A percentile compares a stretch with the other conserved stretches of the same genome.
These are phyloP conservation scores for Malurus leucopterus DNA, from an alignment of 2,797 vertebrate species.

Conservation along the genomic window DNA sequence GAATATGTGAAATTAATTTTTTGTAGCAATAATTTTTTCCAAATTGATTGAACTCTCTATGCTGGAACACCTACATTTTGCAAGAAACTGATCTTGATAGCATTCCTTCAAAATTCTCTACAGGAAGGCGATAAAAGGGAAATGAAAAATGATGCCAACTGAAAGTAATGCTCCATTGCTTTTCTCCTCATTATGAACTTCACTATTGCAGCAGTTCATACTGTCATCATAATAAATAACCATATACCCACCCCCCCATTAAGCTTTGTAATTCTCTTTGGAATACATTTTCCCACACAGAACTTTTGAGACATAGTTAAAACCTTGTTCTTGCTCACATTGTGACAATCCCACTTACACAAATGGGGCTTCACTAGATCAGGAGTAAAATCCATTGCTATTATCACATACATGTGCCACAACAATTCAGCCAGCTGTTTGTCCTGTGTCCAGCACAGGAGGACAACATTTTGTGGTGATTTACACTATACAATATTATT, in stretches of 20 bases:
- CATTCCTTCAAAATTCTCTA: neutral
- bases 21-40: neutral
- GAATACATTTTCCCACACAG: neutral
- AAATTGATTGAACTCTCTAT: neutral
- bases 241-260: neutral
- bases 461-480: neutral
- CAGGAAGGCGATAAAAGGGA: conserved; percentile 15
- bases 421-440: neutral
- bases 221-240: conserved; percentile 30
- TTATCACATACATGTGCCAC: rapidly evolving
- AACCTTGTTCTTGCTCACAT: neutral
- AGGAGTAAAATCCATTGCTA: neutral
- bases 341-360: neutral
- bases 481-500: neutral
- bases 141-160: conserved; percentile 19
- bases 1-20: neutral
- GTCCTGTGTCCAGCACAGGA: neutral
- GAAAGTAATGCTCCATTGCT: conserved; percentile 11
- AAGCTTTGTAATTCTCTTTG: neutral
- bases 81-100: neutral
- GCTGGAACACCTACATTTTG: neutral
- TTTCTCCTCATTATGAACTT: conserved; percentile 43
- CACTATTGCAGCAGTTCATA: neutral
- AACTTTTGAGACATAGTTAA: neutral
- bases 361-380: neutral